Evolutionary conservation across 2,888 invertebrate species (phyloP).

Genomic region (Hydropsyche betteni): DNA sequence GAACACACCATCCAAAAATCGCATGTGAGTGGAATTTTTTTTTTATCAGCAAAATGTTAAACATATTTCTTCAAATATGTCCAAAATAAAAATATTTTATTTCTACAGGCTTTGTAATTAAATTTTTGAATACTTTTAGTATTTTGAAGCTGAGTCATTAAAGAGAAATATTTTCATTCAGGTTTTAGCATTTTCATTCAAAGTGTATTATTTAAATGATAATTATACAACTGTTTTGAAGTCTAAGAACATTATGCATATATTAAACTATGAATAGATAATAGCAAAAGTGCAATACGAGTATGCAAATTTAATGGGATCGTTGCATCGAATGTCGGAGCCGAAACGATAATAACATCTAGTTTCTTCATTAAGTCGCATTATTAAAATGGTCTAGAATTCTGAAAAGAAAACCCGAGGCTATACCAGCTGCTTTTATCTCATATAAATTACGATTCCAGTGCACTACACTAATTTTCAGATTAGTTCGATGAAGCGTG

Average conservation of each 20-base stretch:
- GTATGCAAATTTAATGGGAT: constrained; percentile 7
- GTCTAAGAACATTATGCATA: too few species aligned
- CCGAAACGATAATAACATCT: constrained; percentile 9
- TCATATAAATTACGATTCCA: neutral
- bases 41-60: too few species aligned
- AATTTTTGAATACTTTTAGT: too few species aligned
- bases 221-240: too few species aligned
- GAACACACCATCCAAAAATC: neutral
- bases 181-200: too few species aligned
- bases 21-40: too few species aligned
- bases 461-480: constrained; percentile 18
- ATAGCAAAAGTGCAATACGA: neutral
- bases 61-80: too few species aligned
- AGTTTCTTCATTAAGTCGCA: neutral
- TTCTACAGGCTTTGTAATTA: too few species aligned
- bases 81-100: too few species aligned
- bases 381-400: neutral
- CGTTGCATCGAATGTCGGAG: neutral
- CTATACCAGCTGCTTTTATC: constrained; percentile 6
- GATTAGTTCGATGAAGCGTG: neutral
- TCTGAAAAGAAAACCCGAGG: neutral
- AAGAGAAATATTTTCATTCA: too few species aligned
- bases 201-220: too few species aligned
- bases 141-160: too few species aligned
- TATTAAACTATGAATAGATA: neutral